Conservation (phyloP, 2,888 invertebrate species). For the Agonopterix heracliana region DNA sequence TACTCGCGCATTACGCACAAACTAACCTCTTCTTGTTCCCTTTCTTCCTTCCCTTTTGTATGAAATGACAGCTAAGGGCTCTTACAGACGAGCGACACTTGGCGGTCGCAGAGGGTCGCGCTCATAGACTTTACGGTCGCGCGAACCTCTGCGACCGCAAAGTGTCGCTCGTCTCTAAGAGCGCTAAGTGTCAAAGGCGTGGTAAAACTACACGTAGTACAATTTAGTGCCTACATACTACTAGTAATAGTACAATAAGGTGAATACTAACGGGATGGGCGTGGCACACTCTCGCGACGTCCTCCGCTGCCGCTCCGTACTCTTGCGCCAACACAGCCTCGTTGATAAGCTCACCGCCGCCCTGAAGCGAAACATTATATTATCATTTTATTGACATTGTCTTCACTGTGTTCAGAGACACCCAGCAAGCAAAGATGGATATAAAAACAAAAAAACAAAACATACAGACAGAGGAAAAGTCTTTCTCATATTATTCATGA, state of each 20-base stretch:
- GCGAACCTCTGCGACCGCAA: too few relatives aligned
- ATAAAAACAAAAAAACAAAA: too few relatives aligned
- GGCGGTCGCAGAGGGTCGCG: too few relatives aligned
- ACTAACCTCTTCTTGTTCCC: too few relatives aligned
- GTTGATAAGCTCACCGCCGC: slow-evolving; percentile 97
- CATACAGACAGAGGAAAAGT: too few relatives aligned
- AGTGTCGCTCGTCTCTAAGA: too few relatives aligned
- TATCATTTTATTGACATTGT: background rate
- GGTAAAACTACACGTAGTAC: background rate
- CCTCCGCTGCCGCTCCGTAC: slow-evolving; percentile 99
- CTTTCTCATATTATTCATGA: too few relatives aligned
- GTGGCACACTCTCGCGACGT: slow-evolving; percentile 98
- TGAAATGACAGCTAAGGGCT: too few relatives aligned
- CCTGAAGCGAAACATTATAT: slow-evolving; percentile 53
- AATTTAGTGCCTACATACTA: background rate
- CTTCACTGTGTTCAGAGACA: background rate
- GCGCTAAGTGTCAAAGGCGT: background rate
- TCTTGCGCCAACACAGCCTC: slow-evolving; percentile 99
- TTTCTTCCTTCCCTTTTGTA: too few relatives aligned
- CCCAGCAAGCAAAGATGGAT: too few relatives aligned
- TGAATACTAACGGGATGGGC: slow-evolving; percentile 93
- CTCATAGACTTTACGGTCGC: too few relatives aligned
- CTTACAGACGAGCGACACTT: too few relatives aligned
- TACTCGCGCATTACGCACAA: background rate
- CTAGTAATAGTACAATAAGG: background rate